Percentiles rank a stretch among this genome's conserved stretches.
These are phyloP conservation scores for Arctopsyche grandis DNA, from an alignment of 1,140 invertebrate genomes.

Conservation along the genomic window DNA sequence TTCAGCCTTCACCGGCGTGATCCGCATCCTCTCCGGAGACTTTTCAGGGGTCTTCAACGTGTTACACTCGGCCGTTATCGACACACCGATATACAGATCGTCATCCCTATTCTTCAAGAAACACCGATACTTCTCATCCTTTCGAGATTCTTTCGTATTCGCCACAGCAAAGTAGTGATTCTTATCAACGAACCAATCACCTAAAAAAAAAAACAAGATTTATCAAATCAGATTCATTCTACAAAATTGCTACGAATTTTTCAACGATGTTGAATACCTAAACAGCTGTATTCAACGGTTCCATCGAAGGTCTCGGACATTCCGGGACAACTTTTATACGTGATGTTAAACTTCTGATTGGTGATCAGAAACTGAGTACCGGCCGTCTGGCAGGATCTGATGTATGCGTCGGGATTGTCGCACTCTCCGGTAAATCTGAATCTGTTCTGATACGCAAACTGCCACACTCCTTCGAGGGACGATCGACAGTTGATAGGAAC, in stretches of 20 bases:
- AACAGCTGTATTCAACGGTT: constrained; percentile 91
- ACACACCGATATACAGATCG: constrained; percentile 88
- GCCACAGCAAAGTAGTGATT: constrained; percentile 96
- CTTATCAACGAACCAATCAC: constrained; percentile 95
- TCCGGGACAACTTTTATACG: constrained; percentile 88
- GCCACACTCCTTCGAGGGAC: constrained; percentile 93
- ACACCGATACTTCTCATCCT: constrained; percentile 93
- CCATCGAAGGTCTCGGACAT: constrained; percentile 87
- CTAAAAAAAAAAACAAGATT: constrained; percentile 60
- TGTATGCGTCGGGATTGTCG: constrained; percentile 84
- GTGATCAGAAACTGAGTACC: constrained; percentile 96
- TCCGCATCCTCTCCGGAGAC: constrained; percentile 87
- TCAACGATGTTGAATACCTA: constrained; percentile 67
- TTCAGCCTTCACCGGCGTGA: constrained; percentile 87
- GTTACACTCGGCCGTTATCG: constrained; percentile 93
- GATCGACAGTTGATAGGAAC: constrained; percentile 91
- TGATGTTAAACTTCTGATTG: constrained; percentile 97
- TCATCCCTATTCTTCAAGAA: constrained; percentile 95
- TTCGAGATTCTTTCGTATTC: constrained; percentile 93
- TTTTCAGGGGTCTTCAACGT: constrained; percentile 92
- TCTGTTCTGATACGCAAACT: constrained; percentile 92
- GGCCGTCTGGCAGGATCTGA: constrained; percentile 94
- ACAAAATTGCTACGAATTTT: no score
- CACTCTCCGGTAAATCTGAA: constrained; percentile 93
- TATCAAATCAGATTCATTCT: constrained; percentile 17